Evolutionary conservation across 2,888 invertebrate genomes (phyloP).

Genomic region (Elegia similella): DNA sequence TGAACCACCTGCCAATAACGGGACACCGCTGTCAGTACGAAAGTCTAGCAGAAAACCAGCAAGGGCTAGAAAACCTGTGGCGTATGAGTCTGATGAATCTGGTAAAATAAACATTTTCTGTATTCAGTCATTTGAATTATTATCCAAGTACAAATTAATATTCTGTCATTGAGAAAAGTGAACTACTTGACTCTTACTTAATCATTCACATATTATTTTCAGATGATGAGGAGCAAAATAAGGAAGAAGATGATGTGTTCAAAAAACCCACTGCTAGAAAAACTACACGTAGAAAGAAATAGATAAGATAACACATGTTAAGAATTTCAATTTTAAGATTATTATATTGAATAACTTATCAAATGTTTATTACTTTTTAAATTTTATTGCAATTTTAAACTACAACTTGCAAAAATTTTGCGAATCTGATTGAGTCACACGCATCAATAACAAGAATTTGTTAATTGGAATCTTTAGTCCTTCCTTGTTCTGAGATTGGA

Average conservation of each 20-base stretch:
- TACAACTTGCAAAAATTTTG: no score
- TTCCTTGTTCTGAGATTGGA: no score
- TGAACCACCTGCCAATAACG: conserved; percentile 54
- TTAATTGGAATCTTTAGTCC: no score
- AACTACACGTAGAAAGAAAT: conserved; percentile 46
- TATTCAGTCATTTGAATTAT: no score
- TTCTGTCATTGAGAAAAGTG: no score
- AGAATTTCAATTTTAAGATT: not conserved
- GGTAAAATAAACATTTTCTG: conserved; percentile 42
- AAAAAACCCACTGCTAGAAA: conserved; percentile 69
- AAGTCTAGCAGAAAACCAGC: conserved; percentile 60
- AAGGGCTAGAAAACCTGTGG: conserved; percentile 42
- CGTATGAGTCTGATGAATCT: conserved; percentile 63
- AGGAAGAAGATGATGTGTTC: conserved; percentile 63
- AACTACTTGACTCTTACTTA: no score
- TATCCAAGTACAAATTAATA: no score
- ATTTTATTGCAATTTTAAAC: no score
- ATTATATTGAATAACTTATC: not conserved
- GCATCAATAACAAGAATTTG: no score
- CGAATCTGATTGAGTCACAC: no score
- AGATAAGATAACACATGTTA: not conserved
- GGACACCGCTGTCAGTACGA: conserved; percentile 56
- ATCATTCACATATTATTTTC: conserved; percentile 35
- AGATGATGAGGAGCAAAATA: conserved; percentile 68
- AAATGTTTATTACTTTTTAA: not conserved